Conservation (phyloP, 2,113 vertebrate genomes). For the Lophura nycthemera region DNA sequence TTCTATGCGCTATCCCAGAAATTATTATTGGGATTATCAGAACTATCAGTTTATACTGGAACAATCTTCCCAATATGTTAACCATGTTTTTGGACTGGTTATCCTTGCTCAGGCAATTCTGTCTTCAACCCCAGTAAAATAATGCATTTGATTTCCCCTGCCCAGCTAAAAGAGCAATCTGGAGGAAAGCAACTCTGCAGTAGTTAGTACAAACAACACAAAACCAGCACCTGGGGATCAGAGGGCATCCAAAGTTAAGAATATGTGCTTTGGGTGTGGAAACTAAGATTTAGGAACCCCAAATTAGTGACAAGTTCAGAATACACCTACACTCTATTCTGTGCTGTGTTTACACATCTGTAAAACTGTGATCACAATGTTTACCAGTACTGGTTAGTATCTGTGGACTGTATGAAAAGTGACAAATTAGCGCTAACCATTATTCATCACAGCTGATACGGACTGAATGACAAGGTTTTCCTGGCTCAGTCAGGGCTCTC, state of each 20-base stretch:
- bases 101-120: not conserved
- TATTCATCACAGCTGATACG: not conserved
- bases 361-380: not conserved
- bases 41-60: not conserved
- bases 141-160: not conserved
- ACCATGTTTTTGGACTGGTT: not conserved
- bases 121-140: not conserved
- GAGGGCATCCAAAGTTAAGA: not conserved
- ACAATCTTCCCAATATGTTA: not conserved
- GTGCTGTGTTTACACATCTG: not conserved
- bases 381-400: not conserved
- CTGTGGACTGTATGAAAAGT: not conserved
- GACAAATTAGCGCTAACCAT: not conserved
- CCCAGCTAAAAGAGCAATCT: not conserved
- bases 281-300: not conserved
- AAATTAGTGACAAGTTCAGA: fast-evolving
- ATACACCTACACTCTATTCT: fast-evolving
- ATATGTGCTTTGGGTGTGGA: not conserved
- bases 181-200: not conserved
- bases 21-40: not conserved
- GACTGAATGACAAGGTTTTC: not conserved
- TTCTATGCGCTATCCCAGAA: not conserved
- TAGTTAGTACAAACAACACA: not conserved
- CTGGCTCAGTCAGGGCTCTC: not conserved
- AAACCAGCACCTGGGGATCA: not conserved